phyloP scores from a whole-genome alignment of 64 coral and sea anemone genomes.

The Trachythela sp. region DNA sequence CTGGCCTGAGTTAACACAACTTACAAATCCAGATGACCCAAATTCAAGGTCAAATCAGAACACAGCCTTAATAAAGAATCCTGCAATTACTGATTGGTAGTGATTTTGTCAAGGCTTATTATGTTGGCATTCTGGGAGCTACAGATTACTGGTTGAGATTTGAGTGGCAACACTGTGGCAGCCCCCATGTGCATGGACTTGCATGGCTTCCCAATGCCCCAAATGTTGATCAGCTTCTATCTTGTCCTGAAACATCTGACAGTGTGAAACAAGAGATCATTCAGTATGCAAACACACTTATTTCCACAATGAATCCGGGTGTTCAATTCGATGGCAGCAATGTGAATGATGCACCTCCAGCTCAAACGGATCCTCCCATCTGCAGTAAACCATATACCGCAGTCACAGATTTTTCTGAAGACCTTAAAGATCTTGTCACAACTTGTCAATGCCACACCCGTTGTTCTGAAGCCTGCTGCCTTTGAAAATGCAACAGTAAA shows the following conservation, averaged over 20 bases:
- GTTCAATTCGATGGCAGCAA: background rate
- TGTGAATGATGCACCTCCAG: no score
- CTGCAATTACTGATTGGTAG: background rate
- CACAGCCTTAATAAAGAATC: background rate
- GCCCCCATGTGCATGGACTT: background rate
- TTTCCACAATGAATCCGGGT: background rate
- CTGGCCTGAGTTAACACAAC: background rate
- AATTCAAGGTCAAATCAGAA: background rate
- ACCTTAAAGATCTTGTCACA: background rate
- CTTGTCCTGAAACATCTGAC: background rate
- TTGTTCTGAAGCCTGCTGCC: background rate
- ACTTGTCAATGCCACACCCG: background rate
- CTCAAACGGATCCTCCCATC: no score
- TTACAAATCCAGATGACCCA: background rate
- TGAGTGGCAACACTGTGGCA: background rate
- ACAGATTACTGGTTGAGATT: background rate
- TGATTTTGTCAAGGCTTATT: background rate
- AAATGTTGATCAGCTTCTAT: background rate
- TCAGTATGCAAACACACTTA: background rate
- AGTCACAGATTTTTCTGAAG: no score
- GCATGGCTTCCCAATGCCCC: background rate
- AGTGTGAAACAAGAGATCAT: background rate
- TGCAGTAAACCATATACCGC: no score
- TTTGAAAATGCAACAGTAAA: background rate
- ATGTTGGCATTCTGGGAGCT: background rate